Conservation (phyloP, 2,888 invertebrate species). For the Latheticus oryzae region DNA sequence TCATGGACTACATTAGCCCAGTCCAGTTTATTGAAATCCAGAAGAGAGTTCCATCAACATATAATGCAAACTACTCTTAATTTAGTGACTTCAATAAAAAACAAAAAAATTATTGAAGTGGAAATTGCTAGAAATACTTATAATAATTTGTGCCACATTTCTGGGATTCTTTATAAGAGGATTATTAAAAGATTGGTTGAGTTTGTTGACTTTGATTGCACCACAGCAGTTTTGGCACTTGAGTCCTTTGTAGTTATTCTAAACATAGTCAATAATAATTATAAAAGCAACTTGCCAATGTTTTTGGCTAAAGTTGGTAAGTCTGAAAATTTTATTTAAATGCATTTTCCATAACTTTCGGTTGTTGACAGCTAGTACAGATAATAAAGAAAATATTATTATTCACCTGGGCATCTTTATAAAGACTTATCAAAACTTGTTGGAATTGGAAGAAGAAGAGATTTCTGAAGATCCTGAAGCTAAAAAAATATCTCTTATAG, state of each 20-base stretch:
- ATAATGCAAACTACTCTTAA: constrained; percentile 66
- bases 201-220: constrained; percentile 70
- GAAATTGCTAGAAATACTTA: constrained; percentile 56
- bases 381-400: constrained; percentile 45
- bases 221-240: constrained; percentile 68
- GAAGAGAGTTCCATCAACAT: constrained; percentile 71
- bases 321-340: too few relatives aligned
- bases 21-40: constrained; percentile 67
- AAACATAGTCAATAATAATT: constrained; percentile 58
- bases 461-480: constrained; percentile 58
- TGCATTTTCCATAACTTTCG: too few relatives aligned
- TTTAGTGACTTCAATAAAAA: constrained; percentile 63
- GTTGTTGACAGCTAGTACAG: constrained; percentile 43
- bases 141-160: constrained; percentile 61
- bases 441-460: constrained; percentile 57
- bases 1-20: constrained; percentile 69
- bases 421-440: constrained; percentile 58
- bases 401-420: constrained; percentile 51
- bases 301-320: constrained; percentile 66
- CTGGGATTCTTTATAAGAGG: constrained; percentile 61
- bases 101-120: constrained; percentile 57
- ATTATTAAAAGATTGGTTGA: constrained; percentile 68
- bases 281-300: constrained; percentile 60
- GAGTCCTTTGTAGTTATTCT: constrained; percentile 71
- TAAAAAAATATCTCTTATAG: constrained; percentile 56